Conservation (phyloP, 1,140 invertebrate genomes). For the Hylyphantes graminicola region DNA sequence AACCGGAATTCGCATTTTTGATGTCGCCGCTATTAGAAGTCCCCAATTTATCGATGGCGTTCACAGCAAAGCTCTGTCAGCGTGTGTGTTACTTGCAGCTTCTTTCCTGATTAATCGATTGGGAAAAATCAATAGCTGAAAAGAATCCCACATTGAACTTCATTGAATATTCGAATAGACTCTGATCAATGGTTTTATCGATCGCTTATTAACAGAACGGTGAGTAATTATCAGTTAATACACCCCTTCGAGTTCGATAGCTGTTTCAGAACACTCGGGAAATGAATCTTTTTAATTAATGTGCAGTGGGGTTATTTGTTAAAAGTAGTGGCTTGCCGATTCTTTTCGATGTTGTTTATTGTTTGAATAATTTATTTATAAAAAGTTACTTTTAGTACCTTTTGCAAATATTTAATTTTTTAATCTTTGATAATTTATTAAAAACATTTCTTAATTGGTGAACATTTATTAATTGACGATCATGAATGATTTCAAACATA, state of each 20-base stretch:
- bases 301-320: no score
- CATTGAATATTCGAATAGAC: constrained; percentile 47
- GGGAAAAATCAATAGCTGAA: constrained; percentile 17
- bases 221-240: constrained; percentile 57
- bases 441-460: no score
- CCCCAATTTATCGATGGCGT: not conserved
- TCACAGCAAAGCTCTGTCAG: not conserved
- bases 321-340: no score
- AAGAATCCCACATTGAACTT: not conserved
- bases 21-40: not conserved
- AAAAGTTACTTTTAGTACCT: no score
- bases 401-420: no score
- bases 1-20: not conserved
- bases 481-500: no score
- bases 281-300: constrained; percentile 38
- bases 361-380: no score
- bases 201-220: constrained; percentile 50
- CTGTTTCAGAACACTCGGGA: not conserved
- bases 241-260: constrained; percentile 21
- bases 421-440: no score
- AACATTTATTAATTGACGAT: no score
- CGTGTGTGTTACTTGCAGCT: not conserved
- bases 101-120: constrained; percentile 47
- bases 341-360: no score
- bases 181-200: constrained; percentile 54